Conservation (phyloP, 2,113 vertebrate species). For the Suncus etruscus region DNA sequence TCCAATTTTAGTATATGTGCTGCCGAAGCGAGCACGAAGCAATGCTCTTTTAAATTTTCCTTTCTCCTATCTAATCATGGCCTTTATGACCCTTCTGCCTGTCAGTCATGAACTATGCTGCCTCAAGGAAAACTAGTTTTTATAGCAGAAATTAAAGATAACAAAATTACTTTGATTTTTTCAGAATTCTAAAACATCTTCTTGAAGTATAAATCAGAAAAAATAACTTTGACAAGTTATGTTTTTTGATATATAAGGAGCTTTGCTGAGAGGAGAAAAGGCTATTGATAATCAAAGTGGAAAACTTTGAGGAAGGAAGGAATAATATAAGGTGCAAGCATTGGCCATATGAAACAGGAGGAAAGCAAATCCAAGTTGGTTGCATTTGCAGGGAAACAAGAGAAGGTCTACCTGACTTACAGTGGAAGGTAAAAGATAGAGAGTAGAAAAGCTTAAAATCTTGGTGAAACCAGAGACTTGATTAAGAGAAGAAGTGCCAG, state of each 20-base stretch:
- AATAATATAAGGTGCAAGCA: neutral
- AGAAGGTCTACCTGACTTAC: neutral
- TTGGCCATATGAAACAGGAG: neutral
- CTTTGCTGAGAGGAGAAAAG: neutral
- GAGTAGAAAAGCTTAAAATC: neutral
- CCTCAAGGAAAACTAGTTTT: neutral
- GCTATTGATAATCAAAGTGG: slow-evolving; percentile 47
- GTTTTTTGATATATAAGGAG: neutral
- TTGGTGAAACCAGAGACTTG: neutral
- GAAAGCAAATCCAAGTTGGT: neutral
- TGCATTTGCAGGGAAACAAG: neutral
- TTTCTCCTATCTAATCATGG: neutral
- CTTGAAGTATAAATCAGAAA: slow-evolving; percentile 35
- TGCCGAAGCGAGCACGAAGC: too few relatives aligned
- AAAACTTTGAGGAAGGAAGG: neutral
- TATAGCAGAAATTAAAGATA: slow-evolving; percentile 24
- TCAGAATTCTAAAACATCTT: slow-evolving; percentile 45
- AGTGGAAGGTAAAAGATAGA: neutral
- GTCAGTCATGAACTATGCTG: neutral
- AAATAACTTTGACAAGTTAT: neutral
- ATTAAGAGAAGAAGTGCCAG: neutral
- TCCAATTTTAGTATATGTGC: too few relatives aligned
- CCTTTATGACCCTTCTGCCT: neutral
- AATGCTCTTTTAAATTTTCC: too few relatives aligned
- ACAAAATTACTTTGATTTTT: neutral